Percentiles rank a stretch among this genome's conserved stretches.
Conservation (phyloP, 2,797 vertebrate species). For the Rhynchonycteris naso region DNA sequence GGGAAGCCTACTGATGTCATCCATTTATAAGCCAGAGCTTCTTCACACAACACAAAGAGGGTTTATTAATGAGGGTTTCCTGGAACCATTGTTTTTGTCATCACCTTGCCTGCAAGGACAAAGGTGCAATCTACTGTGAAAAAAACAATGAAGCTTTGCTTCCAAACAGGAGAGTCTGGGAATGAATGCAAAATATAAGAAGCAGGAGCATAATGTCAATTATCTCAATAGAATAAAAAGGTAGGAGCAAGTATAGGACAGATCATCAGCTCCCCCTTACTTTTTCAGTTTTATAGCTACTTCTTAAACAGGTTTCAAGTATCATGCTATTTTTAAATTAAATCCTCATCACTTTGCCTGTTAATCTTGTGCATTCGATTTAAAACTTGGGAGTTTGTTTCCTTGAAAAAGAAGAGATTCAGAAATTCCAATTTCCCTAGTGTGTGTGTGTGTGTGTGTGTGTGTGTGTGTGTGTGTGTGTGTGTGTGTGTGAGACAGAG, state of each 20-base stretch:
- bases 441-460: no score
- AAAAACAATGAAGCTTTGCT: conserved; percentile 60
- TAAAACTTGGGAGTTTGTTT: conserved; percentile 34
- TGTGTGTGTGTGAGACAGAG: no score
- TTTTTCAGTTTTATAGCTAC: not conserved
- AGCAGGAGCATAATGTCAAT: not conserved
- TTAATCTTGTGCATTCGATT: conserved; percentile 13
- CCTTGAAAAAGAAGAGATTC: conserved; percentile 50
- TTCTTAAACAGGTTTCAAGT: conserved; percentile 29
- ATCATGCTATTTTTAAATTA: not conserved
- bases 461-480: no score
- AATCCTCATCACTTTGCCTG: conserved; percentile 38
- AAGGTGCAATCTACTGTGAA: conserved; percentile 57
- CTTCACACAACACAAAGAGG: conserved; percentile 58
- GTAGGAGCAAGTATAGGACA: not conserved
- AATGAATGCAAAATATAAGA: conserved; percentile 3
- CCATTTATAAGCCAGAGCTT: conserved; percentile 20
- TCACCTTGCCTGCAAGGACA: conserved; percentile 61
- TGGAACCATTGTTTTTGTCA: conserved; percentile 54
- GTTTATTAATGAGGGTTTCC: conserved; percentile 48
- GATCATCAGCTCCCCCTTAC: not conserved
- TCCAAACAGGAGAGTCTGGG: conserved; percentile 39
- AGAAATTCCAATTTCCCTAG: conserved; percentile 62
- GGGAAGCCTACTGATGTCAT: conserved; percentile 58
- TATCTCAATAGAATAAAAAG: not conserved